A percentile compares a stretch with the other conserved stretches of the same genome.
phyloP scores from a whole-genome alignment of 2,797 vertebrate species.

The Phoeniculus purpureus region DNA sequence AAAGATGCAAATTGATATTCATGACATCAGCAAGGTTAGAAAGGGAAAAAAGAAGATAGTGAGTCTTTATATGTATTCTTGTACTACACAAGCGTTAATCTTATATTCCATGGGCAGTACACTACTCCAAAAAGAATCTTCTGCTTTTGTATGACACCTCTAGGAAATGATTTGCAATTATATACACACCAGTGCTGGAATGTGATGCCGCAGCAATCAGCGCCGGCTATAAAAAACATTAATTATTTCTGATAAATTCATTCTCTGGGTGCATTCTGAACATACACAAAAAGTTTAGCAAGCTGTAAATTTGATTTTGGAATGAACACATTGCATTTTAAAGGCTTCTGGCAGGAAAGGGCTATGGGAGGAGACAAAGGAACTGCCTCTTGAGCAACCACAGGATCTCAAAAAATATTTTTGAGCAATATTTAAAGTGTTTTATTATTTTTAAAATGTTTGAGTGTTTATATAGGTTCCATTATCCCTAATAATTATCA shows the following conservation, averaged over 20 bases:
- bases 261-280: neutral
- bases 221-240: constrained; percentile 29
- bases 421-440: neutral
- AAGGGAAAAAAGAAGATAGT: neutral
- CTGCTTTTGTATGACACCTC: constrained; percentile 48
- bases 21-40: constrained; percentile 56
- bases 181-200: neutral
- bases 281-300: neutral
- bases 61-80: constrained; percentile 29
- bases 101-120: constrained; percentile 17
- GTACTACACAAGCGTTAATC: constrained; percentile 26
- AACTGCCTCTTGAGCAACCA: neutral
- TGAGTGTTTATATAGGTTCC: neutral
- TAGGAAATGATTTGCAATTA: constrained; percentile 64
- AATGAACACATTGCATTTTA: neutral
- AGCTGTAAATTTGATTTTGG: constrained; percentile 7
- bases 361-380: neutral
- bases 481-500: too few species aligned
- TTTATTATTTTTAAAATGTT: neutral
- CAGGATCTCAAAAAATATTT: neutral
- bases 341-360: neutral
- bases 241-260: constrained; percentile 62
- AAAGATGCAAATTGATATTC: constrained; percentile 25
- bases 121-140: constrained; percentile 31
- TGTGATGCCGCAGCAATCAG: constrained; percentile 42